A percentile compares a stretch with the other conserved stretches of the same genome.
Conservation (phyloP, 2,888 invertebrate species). For the Lordiphosa fenestrarum region DNA sequence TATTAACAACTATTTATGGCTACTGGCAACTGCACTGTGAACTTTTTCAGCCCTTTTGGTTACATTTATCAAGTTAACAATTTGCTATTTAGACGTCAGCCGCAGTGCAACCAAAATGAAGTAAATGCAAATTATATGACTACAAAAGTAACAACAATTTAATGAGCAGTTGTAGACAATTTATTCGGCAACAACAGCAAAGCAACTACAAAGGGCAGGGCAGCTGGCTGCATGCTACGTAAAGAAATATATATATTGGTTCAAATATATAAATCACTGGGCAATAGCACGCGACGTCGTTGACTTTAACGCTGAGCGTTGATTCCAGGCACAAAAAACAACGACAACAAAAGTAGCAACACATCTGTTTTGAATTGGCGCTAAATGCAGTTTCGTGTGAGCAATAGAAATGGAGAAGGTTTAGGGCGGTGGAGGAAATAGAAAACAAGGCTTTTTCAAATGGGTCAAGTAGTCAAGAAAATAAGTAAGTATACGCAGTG, state of each 20-base stretch:
- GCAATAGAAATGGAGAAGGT: slow-evolving; percentile 2
- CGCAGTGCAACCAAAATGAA: slow-evolving; percentile 19
- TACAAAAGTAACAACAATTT: slow-evolving; percentile 19
- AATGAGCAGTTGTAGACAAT: slow-evolving; percentile 38
- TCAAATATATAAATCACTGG: slow-evolving; percentile 58
- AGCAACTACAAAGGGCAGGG: slow-evolving; percentile 26
- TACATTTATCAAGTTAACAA: slow-evolving; percentile 2
- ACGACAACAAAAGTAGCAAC: slow-evolving; percentile 17
- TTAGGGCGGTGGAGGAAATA: not conserved
- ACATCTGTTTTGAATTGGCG: slow-evolving; percentile 33
- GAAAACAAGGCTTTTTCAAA: slow-evolving; percentile 6
- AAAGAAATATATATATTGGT: slow-evolving; percentile 38
- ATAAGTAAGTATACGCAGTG: slow-evolving; percentile 34
- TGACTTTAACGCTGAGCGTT: slow-evolving; percentile 19
- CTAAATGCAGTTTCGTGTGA: slow-evolving; percentile 20
- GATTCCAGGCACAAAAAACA: slow-evolving; percentile 12
- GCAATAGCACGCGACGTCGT: slow-evolving; percentile 54
- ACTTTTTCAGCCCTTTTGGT: slow-evolving; percentile 10
- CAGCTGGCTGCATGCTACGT: slow-evolving; percentile 38
- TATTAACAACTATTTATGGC: not conserved
- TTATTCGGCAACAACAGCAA: slow-evolving; percentile 32
- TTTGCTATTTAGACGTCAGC: slow-evolving; percentile 19
- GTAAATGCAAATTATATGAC: slow-evolving; percentile 41
- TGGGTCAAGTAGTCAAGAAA: slow-evolving; percentile 25
- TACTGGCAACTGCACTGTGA: not conserved